These are phyloP conservation scores for Psephotus haematonotus DNA, from an alignment of 2,113 vertebrate genomes.

Conservation along the genomic window DNA sequence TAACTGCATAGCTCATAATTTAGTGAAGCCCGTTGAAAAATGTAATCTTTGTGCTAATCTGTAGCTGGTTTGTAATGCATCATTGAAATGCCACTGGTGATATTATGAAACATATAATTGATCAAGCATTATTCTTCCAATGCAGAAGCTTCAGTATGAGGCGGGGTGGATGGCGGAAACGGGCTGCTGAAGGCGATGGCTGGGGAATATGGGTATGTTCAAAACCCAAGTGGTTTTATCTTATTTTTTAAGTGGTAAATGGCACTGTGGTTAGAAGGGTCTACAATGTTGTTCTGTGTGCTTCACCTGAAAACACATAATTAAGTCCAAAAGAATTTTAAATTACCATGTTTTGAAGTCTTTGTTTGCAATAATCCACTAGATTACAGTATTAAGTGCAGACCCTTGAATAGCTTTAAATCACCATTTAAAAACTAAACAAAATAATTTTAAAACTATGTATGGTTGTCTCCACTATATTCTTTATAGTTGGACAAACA, in stretches of 20 bases:
- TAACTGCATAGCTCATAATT: background rate
- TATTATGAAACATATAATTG: background rate
- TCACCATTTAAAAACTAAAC: background rate
- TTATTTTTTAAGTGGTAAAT: background rate
- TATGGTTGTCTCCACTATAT: background rate
- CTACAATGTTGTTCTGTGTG: background rate
- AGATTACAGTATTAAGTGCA: background rate
- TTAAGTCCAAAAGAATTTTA: background rate
- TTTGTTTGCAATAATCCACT: background rate
- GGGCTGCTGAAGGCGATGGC: slow-evolving; percentile 85
- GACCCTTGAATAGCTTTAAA: background rate
- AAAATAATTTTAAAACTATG: background rate
- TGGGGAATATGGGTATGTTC: slow-evolving; percentile 89
- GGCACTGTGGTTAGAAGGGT: background rate
- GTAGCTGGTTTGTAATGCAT: background rate
- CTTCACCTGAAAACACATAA: background rate
- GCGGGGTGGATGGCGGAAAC: slow-evolving; percentile 94
- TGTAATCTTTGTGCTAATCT: background rate
- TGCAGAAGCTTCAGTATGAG: slow-evolving; percentile 91
- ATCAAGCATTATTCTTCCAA: slow-evolving; percentile 19
- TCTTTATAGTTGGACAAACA: background rate
- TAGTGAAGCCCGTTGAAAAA: background rate
- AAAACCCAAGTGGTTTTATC: background rate
- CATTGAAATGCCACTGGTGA: background rate
- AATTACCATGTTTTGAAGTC: background rate